Conservation (phyloP, 2,113 vertebrate species). For the Macroglossus sobrinus region DNA sequence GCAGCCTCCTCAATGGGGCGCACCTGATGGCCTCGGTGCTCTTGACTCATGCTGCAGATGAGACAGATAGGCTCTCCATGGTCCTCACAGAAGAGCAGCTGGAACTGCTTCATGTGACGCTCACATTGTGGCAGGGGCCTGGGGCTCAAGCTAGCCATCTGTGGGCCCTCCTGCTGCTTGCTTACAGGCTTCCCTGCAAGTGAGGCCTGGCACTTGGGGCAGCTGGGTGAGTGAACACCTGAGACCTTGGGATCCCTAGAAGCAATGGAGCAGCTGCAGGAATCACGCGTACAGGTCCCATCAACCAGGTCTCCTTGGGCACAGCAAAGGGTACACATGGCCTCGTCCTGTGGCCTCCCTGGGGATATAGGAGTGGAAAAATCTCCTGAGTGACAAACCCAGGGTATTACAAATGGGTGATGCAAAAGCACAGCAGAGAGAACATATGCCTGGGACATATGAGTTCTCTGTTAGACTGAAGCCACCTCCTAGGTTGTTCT, state of each 20-base stretch:
- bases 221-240: not conserved
- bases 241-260: not conserved
- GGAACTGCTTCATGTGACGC: constrained; percentile 68
- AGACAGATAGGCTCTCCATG: constrained; percentile 72
- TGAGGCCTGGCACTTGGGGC: not conserved
- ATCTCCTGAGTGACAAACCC: not conserved
- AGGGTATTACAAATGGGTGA: not conserved
- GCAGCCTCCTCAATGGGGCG: constrained; percentile 78
- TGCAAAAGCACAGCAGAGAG: not conserved
- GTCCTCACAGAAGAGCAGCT: constrained; percentile 76
- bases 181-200: constrained; percentile 35
- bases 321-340: constrained; percentile 78
- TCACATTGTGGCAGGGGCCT: constrained; percentile 32
- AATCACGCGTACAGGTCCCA: not conserved
- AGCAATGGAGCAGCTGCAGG: not conserved
- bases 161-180: not conserved
- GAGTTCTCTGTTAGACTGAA: not conserved
- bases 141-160: not conserved
- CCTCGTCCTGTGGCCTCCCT: constrained; percentile 26
- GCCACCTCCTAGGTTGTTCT: not conserved
- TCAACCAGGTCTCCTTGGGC: constrained; percentile 74
- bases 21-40: constrained; percentile 74
- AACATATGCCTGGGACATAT: fast-evolving
- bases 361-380: constrained; percentile 5
- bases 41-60: constrained; percentile 76